Evolutionary conservation across 2,113 vertebrate species (phyloP).

Genomic region (Penelope pileata): DNA sequence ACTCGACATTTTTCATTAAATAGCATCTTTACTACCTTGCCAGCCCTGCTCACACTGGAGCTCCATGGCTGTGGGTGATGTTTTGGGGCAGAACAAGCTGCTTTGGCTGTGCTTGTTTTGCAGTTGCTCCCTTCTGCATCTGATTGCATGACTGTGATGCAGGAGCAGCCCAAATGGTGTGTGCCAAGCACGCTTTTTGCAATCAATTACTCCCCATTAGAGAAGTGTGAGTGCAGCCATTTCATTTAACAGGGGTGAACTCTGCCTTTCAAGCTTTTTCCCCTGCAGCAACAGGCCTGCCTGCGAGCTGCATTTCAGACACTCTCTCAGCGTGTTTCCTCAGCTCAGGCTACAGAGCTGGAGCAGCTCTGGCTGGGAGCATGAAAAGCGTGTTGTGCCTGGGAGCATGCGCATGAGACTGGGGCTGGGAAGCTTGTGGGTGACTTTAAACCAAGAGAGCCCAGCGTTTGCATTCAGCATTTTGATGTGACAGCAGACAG

Average conservation of each 20-base stretch:
- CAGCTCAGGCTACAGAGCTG: background rate
- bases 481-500: background rate
- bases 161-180: background rate
- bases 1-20: background rate
- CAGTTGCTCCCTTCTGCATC: background rate
- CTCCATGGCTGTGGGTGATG: background rate
- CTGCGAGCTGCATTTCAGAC: background rate
- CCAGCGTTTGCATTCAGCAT: background rate
- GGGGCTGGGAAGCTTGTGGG: background rate
- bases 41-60: background rate
- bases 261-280: background rate
- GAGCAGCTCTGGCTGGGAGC: background rate
- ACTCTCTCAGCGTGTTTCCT: background rate
- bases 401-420: background rate
- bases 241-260: background rate
- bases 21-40: background rate
- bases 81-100: background rate
- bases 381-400: accelerated
- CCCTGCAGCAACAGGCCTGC: background rate
- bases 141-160: background rate
- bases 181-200: background rate
- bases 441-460: background rate
- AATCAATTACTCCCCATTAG: conserved; percentile 42
- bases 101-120: background rate
- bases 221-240: background rate